phyloP scores from a whole-genome alignment of 2,888 invertebrate genomes.

The Lacanobia oleracea region DNA sequence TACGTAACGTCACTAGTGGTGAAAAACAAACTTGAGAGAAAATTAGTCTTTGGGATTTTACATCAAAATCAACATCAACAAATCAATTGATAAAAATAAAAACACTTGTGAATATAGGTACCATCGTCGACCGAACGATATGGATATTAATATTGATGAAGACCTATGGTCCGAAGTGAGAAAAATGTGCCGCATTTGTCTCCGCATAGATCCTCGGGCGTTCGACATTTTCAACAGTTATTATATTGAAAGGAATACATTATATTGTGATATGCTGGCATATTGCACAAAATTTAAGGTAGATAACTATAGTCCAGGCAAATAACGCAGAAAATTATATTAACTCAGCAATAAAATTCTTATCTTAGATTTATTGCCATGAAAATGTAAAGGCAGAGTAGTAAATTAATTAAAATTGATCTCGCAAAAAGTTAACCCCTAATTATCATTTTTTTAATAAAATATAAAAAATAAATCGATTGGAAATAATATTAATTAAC shows the following conservation, averaged over 20 bases:
- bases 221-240: slow-evolving; percentile 82
- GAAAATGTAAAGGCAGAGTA: too few relatives aligned
- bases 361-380: too few relatives aligned
- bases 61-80: background rate
- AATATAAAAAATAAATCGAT: too few relatives aligned
- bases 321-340: too few relatives aligned
- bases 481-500: too few relatives aligned
- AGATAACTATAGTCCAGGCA: slow-evolving; percentile 25
- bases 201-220: slow-evolving; percentile 75
- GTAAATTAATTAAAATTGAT: too few relatives aligned
- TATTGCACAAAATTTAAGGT: slow-evolving; percentile 84
- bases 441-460: too few relatives aligned
- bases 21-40: background rate
- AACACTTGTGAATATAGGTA: too few relatives aligned
- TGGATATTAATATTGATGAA: background rate
- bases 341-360: too few relatives aligned
- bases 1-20: background rate
- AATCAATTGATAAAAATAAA: background rate
- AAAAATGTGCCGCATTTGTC: slow-evolving; percentile 83
- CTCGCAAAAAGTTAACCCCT: too few relatives aligned
- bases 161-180: slow-evolving; percentile 75
- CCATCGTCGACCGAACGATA: too few relatives aligned
- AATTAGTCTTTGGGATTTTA: background rate
- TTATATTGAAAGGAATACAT: slow-evolving; percentile 78
- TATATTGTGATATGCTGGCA: slow-evolving; percentile 83